These are phyloP conservation scores for Cichladusa arquata DNA, from an alignment of 2,113 vertebrate species.

Conservation along the genomic window DNA sequence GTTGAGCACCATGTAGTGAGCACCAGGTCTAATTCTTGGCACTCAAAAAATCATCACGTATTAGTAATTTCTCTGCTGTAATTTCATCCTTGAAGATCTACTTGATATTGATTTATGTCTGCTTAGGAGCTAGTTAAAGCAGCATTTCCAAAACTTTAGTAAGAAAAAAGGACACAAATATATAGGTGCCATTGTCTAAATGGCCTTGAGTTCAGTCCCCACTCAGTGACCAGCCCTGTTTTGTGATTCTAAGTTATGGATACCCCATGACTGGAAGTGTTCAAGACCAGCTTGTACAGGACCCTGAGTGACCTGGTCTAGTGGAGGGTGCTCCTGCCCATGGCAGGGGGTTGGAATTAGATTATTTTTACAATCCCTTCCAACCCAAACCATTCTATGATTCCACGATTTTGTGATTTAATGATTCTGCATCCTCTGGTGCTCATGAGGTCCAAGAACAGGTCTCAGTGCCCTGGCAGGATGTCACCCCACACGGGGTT, in stretches of 20 bases:
- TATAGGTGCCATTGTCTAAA: not conserved
- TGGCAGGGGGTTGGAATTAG: not conserved
- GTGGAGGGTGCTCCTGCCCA: not conserved
- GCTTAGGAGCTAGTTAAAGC: not conserved
- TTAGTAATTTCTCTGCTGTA: not conserved
- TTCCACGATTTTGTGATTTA: not conserved
- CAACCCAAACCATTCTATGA: not conserved
- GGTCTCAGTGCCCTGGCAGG: not conserved
- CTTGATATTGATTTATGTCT: not conserved
- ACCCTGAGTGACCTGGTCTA: not conserved
- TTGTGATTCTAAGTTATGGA: not conserved
- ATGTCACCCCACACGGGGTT: not conserved
- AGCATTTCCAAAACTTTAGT: not conserved
- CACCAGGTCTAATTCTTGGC: not conserved
- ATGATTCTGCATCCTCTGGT: not conserved
- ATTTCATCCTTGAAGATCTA: not conserved
- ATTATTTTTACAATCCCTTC: not conserved
- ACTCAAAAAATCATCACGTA: not conserved
- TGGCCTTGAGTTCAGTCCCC: not conserved
- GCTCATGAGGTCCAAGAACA: not conserved
- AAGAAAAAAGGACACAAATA: not conserved
- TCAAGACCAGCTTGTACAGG: not conserved
- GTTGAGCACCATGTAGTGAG: not conserved
- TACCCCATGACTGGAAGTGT: too few relatives aligned
- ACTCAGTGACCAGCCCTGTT: accelerated